Conservation (phyloP, 2,888 invertebrate species). For the Apoda limacodes region DNA sequence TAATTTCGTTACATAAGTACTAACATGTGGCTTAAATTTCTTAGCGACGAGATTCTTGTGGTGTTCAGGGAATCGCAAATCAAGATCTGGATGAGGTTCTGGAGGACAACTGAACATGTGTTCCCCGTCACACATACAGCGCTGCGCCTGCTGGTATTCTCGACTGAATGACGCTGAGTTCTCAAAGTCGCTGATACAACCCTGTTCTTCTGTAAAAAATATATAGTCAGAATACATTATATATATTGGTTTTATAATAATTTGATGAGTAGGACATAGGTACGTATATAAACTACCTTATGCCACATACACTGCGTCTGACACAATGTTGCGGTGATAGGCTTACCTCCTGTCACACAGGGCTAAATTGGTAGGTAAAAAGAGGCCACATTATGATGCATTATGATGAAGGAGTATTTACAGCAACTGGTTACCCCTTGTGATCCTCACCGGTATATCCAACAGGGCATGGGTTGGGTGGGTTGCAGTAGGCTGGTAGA, state of each 20-base stretch:
- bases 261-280: too few relatives aligned
- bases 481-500: constrained; percentile 98
- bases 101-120: constrained; percentile 95
- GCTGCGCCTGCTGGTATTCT: constrained; percentile 90
- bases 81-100: constrained; percentile 59
- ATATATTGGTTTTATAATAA: too few relatives aligned
- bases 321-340: too few relatives aligned
- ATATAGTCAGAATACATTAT: constrained; percentile 5
- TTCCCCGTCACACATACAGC: constrained; percentile 98
- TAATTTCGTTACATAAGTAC: too few relatives aligned
- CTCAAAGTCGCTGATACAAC: constrained; percentile 91
- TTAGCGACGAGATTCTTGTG: constrained; percentile 82
- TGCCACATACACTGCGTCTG: too few relatives aligned
- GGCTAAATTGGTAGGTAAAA: too few relatives aligned
- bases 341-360: too few relatives aligned
- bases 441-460: constrained; percentile 83
- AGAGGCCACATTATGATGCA: too few relatives aligned
- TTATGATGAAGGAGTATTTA: too few relatives aligned
- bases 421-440: too few relatives aligned
- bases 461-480: constrained; percentile 98
- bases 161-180: constrained; percentile 96
- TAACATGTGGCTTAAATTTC: constrained; percentile 74
- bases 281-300: too few relatives aligned
- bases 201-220: constrained; percentile 83
- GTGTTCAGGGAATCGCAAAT: constrained; percentile 74